Evolutionary conservation across 2,113 vertebrate genomes (phyloP), one percentile per base, ranked within the genome.

Genomic region (Struthidea cinerea): DNA sequence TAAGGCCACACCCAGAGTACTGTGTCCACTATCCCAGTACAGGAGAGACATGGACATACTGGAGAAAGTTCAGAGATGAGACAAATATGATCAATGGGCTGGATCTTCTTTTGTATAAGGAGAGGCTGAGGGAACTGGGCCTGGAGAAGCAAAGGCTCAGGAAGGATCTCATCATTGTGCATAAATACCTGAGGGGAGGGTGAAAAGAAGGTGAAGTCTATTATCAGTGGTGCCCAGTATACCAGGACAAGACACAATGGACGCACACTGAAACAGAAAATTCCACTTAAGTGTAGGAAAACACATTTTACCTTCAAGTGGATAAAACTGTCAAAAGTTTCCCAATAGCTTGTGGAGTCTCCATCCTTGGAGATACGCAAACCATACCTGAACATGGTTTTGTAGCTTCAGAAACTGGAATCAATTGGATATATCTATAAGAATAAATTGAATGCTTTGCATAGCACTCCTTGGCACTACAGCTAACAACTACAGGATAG

Each of bases 151-250:
- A 16, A 55, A 69, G 10, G 21, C 24, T 83, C 17, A 32, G 26
- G 9, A 50, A 1, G 3, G 16, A 41, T 52, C 33, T 67, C 28
- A 37, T 22, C 8, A 35, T 6, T 50, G 57, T 0, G 0, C 61
- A 32, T 22, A 57, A 73, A 44, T 16, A 69, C 14, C 17, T 61
- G 47, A 61, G 26, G 17, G 17, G 10, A 69, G 26, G 30, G 21
- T 16, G 26, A 61, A 47, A 41, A 47, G 47, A 47, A 22, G 11
- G 4, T 60, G 46, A 46, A 35, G 8, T 41, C 11, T 18, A 2
- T 46, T 60, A 32, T 10, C 20, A 32, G n/a, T 32, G 30, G 16
- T 32, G 20, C 24, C 28, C 24, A 24, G 19, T 21, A 64, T 21
- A 59, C 9, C 33, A 32, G 11, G 30, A 41, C 53, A 68, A 53